phyloP scores from a whole-genome alignment of 2,113 vertebrate species.

The Bungarus multicinctus region DNA sequence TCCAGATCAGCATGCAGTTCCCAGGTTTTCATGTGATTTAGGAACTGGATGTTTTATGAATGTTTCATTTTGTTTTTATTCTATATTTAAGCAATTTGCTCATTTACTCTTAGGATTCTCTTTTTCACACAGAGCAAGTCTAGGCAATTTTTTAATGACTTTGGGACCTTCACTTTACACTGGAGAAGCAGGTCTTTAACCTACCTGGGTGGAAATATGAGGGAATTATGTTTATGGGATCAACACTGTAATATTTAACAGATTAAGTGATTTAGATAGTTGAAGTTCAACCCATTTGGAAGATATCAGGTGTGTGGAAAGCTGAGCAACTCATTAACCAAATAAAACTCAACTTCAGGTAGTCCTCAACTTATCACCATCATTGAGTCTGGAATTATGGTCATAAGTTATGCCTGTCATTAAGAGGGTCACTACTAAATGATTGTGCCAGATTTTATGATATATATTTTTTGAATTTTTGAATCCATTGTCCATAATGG shows the following conservation, averaged over 20 bases:
- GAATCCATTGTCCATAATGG: neutral
- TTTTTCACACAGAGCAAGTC: neutral
- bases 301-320: neutral
- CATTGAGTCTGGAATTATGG: neutral
- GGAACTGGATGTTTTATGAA: neutral
- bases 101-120: neutral
- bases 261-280: neutral
- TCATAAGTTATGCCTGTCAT: too few species aligned
- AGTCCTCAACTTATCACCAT: neutral
- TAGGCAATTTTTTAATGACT: neutral
- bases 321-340: neutral
- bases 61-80: neutral
- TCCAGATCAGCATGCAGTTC: neutral
- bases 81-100: neutral
- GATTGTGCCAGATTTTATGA: too few species aligned
- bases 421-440: too few species aligned
- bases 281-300: neutral
- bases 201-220: neutral
- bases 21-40: neutral
- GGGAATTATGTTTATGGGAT: neutral
- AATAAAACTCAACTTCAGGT: neutral
- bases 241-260: neutral
- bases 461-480: neutral
- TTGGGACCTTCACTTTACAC: neutral
- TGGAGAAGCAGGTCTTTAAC: neutral